Evolutionary conservation across 2,797 vertebrate genomes (phyloP).

Genomic region (Scleropages formosus): DNA sequence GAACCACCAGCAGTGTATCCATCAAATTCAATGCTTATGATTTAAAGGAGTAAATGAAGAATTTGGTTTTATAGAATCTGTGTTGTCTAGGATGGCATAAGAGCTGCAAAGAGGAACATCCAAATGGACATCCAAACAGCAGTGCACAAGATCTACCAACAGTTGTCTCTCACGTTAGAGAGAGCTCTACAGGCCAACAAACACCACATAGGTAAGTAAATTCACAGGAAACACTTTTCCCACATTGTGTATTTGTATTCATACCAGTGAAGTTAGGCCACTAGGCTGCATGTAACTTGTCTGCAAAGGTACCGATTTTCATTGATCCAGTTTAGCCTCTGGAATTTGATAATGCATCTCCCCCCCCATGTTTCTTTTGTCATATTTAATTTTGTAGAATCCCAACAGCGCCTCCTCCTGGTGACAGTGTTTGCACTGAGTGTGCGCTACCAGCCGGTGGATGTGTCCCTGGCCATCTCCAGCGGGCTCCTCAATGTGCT

Average conservation of each 20-base stretch:
- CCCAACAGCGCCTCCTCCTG: constrained; percentile 92
- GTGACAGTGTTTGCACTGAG: constrained; percentile 96
- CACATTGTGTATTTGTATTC: background rate
- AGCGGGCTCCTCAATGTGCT: constrained; percentile 90
- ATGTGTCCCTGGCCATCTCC: constrained; percentile 94
- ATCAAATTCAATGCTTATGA: background rate
- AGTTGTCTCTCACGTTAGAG: constrained; percentile 90
- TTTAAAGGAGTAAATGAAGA: background rate
- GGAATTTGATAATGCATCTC: no score
- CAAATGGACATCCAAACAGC: constrained; percentile 94
- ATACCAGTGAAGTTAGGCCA: background rate
- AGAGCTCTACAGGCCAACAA: constrained; percentile 93
- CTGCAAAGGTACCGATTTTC: background rate
- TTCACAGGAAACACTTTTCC: background rate
- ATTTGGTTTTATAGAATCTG: background rate
- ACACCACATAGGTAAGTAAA: constrained; percentile 86
- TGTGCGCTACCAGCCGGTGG: constrained; percentile 94
- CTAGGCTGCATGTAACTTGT: no score
- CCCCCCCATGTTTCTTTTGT: background rate
- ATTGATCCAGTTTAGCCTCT: background rate
- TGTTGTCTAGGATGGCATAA: constrained; percentile 83
- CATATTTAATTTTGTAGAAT: constrained; percentile 68
- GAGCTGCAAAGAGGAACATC: constrained; percentile 87
- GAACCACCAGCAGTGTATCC: background rate
- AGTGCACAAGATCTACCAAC: constrained; percentile 97